These are phyloP conservation scores for Brenthis hecate DNA, from an alignment of 2,888 invertebrate species.

Conservation along the genomic window DNA sequence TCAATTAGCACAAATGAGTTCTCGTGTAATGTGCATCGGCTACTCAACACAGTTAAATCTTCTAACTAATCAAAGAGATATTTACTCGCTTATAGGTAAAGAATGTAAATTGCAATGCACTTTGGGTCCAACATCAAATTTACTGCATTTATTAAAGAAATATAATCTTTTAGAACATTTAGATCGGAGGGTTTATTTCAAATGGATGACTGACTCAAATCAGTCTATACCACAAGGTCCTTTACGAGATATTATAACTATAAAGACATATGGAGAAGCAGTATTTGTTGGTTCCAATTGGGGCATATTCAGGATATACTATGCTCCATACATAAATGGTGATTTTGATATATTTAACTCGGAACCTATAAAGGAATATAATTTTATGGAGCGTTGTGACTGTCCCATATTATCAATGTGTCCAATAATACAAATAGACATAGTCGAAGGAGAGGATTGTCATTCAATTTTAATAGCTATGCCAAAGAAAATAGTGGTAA, in stretches of 20 bases:
- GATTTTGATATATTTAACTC: slow-evolving; percentile 58
- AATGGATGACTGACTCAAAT: slow-evolving; percentile 58
- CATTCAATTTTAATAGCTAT: slow-evolving; percentile 65
- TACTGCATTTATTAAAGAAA: slow-evolving; percentile 48
- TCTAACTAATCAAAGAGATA: slow-evolving; percentile 54
- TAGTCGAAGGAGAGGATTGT: slow-evolving; percentile 56
- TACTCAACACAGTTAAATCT: slow-evolving; percentile 49
- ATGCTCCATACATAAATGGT: slow-evolving; percentile 54
- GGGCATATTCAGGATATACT: slow-evolving; percentile 63
- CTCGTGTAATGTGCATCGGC: slow-evolving; percentile 56
- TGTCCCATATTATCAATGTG: slow-evolving; percentile 59
- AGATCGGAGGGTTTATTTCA: slow-evolving; percentile 62
- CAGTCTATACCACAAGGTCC: slow-evolving; percentile 55
- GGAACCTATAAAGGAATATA: slow-evolving; percentile 60
- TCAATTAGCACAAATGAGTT: slow-evolving; percentile 43
- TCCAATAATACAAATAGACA: slow-evolving; percentile 64
- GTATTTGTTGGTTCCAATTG: slow-evolving; percentile 64
- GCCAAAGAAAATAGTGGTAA: slow-evolving; percentile 65
- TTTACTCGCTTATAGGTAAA: slow-evolving; percentile 48
- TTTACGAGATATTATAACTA: slow-evolving; percentile 54
- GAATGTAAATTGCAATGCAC: slow-evolving; percentile 43
- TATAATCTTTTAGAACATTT: slow-evolving; percentile 62
- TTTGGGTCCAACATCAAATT: slow-evolving; percentile 48
- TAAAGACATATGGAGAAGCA: slow-evolving; percentile 61
- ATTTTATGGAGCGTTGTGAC: slow-evolving; percentile 60